These are phyloP conservation scores for Aurelia aurita DNA, from an alignment of 30 jellyfish, hydroid and myxozoan genomes.

Conservation along the genomic window DNA sequence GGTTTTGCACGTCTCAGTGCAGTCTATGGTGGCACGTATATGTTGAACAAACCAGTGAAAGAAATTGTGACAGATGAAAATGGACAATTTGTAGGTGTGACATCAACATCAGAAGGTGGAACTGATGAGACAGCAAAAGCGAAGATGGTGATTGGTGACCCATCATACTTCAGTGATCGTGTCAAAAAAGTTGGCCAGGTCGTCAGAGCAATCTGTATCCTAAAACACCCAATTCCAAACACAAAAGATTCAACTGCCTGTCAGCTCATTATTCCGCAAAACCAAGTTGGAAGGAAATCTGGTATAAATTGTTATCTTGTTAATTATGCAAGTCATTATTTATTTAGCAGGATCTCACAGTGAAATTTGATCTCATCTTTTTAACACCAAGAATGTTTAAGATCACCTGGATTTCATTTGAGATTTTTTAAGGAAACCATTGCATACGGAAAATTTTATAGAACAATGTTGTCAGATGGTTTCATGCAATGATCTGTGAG, in stretches of 20 bases:
- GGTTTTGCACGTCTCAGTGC: constrained; percentile 99
- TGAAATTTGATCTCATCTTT: neutral
- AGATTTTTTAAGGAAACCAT: no score
- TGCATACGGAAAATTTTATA: no score
- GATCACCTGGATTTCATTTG: no score
- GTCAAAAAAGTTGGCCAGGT: constrained; percentile 97
- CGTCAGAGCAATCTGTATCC: constrained; percentile 96
- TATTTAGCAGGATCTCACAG: neutral
- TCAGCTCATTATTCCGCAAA: constrained; percentile 96
- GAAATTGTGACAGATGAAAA: constrained; percentile 88
- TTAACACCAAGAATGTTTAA: no score
- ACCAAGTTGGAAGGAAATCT: constrained; percentile 92
- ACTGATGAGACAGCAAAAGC: constrained; percentile 93
- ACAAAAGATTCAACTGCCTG: constrained; percentile 80
- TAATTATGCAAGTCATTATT: neutral
- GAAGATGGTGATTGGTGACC: constrained; percentile 98
- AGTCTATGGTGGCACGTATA: constrained; percentile 99
- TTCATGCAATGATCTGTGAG: no score
- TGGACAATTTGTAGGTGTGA: constrained; percentile 95
- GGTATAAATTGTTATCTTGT: constrained; percentile 59
- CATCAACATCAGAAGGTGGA: constrained; percentile 61
- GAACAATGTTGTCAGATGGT: no score
- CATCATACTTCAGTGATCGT: constrained; percentile 91
- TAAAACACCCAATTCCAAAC: constrained; percentile 94
- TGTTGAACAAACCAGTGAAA: constrained; percentile 91